Percentiles rank a stretch among this genome's conserved stretches.
These are phyloP conservation scores for Oscheius myriophilus DNA, from an alignment of 2,888 invertebrate genomes.

Conservation along the genomic window DNA sequence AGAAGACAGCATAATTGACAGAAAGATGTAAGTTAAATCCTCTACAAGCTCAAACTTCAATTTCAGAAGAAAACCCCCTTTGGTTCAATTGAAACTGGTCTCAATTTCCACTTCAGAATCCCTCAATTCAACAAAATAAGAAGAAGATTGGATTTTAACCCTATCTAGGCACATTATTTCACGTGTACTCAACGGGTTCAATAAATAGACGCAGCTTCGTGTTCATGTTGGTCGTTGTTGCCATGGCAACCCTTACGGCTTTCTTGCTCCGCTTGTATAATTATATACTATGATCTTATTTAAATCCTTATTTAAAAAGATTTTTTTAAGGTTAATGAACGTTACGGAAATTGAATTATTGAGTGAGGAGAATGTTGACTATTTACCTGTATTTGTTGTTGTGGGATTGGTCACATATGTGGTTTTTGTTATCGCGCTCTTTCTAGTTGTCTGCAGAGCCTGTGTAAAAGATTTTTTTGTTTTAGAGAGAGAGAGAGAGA, in stretches of 20 bases:
- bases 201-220: too few species aligned
- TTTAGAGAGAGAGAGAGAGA: not conserved
- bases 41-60: too few species aligned
- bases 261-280: not conserved
- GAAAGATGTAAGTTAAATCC: constrained; percentile 8
- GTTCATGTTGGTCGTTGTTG: not conserved
- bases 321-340: not conserved
- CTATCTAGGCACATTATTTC: too few species aligned
- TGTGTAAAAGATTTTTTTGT: too few species aligned
- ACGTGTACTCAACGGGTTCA: too few species aligned
- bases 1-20: constrained; percentile 27
- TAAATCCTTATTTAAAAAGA: too few species aligned
- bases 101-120: too few species aligned
- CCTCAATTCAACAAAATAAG: too few species aligned
- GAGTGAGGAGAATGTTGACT: not conserved
- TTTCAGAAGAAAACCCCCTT: too few species aligned
- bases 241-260: constrained; percentile 11
- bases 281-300: too few species aligned
- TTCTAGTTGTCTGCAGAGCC: not conserved
- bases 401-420: constrained; percentile 1
- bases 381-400: constrained; percentile 7
- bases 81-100: too few species aligned
- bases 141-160: too few species aligned
- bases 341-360: not conserved
- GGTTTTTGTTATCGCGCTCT: constrained; percentile 5